Base-by-base conservation (phyloP, 2,113 vertebrate genomes). In the Columbina picui region DNA sequence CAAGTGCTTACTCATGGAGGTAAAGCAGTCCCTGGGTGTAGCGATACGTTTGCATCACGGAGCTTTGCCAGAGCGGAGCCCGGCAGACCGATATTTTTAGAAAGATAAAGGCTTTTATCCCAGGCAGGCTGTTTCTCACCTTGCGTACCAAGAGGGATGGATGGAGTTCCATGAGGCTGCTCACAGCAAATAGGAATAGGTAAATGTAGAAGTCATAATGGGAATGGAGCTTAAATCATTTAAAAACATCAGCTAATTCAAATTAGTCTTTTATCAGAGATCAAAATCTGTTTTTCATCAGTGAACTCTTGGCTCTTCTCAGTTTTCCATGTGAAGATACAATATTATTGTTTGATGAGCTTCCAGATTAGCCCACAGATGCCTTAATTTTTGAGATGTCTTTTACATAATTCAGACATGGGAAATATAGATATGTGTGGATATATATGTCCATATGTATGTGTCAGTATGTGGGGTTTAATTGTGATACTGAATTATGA, bases 1-100 rank as follows among this genome's bases (percentile, higher is more conserved):
- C 45, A 47, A 87, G 84, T 84, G 92, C 88, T 95, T 96, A 94
- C 88, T 95, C 92, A 90, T 87, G 94, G 91, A 8, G 55, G 83
- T 7, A 3, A 10, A 63, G 86, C 75, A 45, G 86, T 47, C 59
- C 45, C 68, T 30, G 4, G 50, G 10, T 14, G 69, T 15, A 20
- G 85, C 53, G 92, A 3, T 75, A 64, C 14, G 64, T 41, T 32
- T 22, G 81, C 84, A 89, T 81, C 80, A 3, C 22, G 64, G 50
- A 74, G 94, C 74, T 90, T 45, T 59, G 76, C 57, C 12, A 15
- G 79, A 68, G 90, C 22, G 65, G 65, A n/a, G 78, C 34, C 34
- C 23, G 70, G 56, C 84, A 57, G 68, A 1, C 5, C 2, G 91
- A 0, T 93, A 80, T 96, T 86, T 94, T 92, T 88, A 91, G 93